Evolutionary conservation across 2,888 invertebrate genomes (phyloP).

Genomic region (Synergus itoensis): DNA sequence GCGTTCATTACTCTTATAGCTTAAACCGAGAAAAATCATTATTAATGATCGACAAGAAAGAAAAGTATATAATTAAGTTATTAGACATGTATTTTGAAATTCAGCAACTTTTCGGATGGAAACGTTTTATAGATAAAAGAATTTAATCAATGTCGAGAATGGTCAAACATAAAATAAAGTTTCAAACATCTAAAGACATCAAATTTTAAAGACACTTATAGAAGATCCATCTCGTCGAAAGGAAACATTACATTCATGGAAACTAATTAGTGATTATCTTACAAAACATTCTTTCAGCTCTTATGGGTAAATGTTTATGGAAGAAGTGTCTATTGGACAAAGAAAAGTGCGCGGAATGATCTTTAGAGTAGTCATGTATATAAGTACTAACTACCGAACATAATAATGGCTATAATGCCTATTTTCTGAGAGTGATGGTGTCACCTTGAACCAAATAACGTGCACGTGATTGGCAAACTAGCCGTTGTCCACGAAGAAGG

Average conservation of each 20-base stretch:
- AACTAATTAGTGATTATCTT: neutral
- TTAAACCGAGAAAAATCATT: neutral
- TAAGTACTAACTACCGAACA: neutral
- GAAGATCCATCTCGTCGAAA: neutral
- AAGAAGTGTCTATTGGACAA: neutral
- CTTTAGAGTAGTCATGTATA: neutral
- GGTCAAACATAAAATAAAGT: too few relatives aligned
- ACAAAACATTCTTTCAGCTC: neutral
- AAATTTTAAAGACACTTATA: too few relatives aligned
- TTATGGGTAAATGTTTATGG: neutral
- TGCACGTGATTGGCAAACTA: neutral
- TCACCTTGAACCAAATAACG: constrained; percentile 9
- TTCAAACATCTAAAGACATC: too few relatives aligned
- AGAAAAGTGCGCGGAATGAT: neutral
- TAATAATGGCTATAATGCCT: neutral
- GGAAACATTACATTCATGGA: neutral
- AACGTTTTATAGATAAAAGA: too few relatives aligned
- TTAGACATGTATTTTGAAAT: neutral
- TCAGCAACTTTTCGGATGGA: neutral
- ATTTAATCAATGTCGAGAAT: too few relatives aligned
- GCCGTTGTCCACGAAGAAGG: constrained; percentile 11
- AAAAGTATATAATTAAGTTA: neutral
- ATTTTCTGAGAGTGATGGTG: neutral
- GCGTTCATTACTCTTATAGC: neutral
- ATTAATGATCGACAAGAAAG: neutral